Evolutionary conservation across 2,888 invertebrate species (phyloP).

Genomic region (Napeogenes inachia): DNA sequence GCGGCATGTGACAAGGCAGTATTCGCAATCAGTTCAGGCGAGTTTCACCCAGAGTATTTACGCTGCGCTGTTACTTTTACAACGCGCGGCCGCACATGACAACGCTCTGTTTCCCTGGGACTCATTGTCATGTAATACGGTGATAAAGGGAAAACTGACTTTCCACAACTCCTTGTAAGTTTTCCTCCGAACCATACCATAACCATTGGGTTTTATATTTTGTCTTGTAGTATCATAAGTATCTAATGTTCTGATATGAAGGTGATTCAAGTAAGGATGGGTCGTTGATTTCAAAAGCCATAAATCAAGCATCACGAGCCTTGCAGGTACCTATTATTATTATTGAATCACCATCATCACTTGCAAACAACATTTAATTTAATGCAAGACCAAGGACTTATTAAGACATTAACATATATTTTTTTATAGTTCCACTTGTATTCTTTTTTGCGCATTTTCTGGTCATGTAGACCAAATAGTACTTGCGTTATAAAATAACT

Average conservation of each 20-base stretch:
- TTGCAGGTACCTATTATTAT: constrained; percentile 24
- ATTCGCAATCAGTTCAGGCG: constrained; percentile 68
- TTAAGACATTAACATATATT: too few species aligned
- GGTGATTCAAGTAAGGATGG: constrained; percentile 12
- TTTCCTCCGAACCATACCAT: constrained; percentile 8
- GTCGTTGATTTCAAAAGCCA: constrained; percentile 13
- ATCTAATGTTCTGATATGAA: too few species aligned
- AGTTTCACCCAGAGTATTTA: constrained; percentile 76
- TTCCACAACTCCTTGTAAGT: constrained; percentile 47
- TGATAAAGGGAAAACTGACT: constrained; percentile 61
- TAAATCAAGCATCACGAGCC: constrained; percentile 24
- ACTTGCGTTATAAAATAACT: neutral
- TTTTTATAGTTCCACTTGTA: too few species aligned
- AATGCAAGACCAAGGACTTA: constrained; percentile 1
- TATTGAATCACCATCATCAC: constrained; percentile 26
- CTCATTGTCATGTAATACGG: constrained; percentile 61
- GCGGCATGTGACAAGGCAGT: constrained; percentile 61
- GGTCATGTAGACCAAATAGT: neutral
- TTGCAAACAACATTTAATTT: constrained; percentile 13
- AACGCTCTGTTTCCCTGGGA: constrained; percentile 74
- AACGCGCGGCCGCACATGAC: constrained; percentile 74
- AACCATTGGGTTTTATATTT: neutral
- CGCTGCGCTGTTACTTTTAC: constrained; percentile 75
- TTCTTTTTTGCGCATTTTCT: too few species aligned
- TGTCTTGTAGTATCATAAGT: too few species aligned